phyloP scores from a whole-genome alignment of 2,797 vertebrate genomes.

The Acestrorhynchus altus region DNA sequence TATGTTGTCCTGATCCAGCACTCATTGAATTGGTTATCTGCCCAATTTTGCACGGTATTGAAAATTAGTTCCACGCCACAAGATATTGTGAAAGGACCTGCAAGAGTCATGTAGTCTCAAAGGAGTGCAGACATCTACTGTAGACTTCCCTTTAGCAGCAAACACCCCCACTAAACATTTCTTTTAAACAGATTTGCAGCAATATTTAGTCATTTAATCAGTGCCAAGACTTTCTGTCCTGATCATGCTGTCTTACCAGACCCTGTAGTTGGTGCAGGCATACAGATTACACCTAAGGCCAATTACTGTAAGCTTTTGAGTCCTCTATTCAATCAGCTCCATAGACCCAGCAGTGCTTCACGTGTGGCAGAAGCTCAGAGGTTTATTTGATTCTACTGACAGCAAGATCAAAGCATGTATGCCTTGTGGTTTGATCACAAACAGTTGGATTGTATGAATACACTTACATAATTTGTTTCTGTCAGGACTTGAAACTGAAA shows the following conservation, averaged over 20 bases:
- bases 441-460: neutral
- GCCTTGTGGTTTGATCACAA: slow-evolving; percentile 6
- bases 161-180: too few relatives aligned
- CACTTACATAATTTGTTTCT: slow-evolving; percentile 1
- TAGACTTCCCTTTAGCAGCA: too few relatives aligned
- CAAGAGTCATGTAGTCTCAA: too few relatives aligned
- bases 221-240: neutral
- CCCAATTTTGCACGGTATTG: too few relatives aligned
- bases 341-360: neutral
- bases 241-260: neutral
- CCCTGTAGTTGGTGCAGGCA: neutral
- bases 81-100: too few relatives aligned
- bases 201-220: neutral
- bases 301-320: neutral
- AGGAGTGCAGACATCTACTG: too few relatives aligned
- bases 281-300: neutral
- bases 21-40: too few relatives aligned
- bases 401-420: neutral
- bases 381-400: neutral
- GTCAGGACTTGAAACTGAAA: neutral
- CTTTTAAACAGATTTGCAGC: too few relatives aligned
- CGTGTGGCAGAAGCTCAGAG: neutral
- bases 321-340: neutral
- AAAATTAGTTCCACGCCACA: too few relatives aligned
- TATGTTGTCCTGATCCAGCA: too few relatives aligned